Evolutionary conservation across 53 echinoderm and acorn worm species (phyloP), one percentile per base, ranked within the genome.

Genomic region (Stichopus horrens): DNA sequence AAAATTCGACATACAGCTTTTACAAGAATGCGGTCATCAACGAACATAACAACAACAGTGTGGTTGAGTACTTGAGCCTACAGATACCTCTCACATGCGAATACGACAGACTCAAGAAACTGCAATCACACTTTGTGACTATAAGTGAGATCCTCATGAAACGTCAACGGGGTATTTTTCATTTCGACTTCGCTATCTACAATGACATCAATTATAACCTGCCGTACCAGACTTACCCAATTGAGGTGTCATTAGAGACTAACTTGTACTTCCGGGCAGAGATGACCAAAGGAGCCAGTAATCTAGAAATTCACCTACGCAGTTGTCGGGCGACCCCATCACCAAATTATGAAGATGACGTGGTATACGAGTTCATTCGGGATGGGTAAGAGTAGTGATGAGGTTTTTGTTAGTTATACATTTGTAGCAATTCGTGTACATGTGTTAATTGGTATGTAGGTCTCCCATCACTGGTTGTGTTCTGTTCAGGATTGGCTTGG

Each of bases 151-250:
- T 51, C 52, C 14, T 85, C 60, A 51, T 63, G 11, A 85, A 37
- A 67, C 65, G 59, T 5, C 10, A 53, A 21, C 21, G 21, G 9
- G 85, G 85, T 11, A 5, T 66, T 52, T 85, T 85, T 16, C 52
- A 85, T 11, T 85, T 65, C 85, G 85, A 85, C 37, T 85, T 85
- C 18, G 85, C 85, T 7, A 85, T 85, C 11, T 85, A 85, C 18
- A 66, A 23, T 10, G 85, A 85, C n/a, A 85, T 68, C 16, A 67
- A 4, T 11, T 85, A 85, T 51, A 51, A 23, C 22, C 8, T 37
- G 6, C 57, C 66, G 9, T 85, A 85, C 59, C 13, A 85, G 66
- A 20, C 23, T 9, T 85, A 85, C 18, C 85, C 85, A 20, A 67
- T 85, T 8, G 68, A 66, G 37, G 65, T 67, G 4, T 51, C 85